Evolutionary conservation across 1,140 invertebrate species (phyloP).

Genomic region (Goniozus legneri): DNA sequence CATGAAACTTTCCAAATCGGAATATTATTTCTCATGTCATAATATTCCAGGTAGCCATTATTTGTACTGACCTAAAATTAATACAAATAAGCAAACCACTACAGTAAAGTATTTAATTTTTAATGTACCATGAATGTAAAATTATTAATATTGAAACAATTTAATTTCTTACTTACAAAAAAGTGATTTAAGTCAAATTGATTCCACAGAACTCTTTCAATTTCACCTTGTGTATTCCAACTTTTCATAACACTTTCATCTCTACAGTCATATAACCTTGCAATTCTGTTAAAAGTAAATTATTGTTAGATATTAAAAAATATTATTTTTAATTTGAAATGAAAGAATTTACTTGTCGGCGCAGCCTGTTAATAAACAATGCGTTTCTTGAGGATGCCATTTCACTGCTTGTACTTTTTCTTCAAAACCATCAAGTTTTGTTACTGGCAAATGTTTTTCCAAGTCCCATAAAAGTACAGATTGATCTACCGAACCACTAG

Average conservation of each 20-base stretch:
- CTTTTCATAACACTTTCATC: slow-evolving; percentile 60
- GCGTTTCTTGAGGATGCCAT: slow-evolving; percentile 82
- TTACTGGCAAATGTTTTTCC: slow-evolving; percentile 69
- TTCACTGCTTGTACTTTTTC: slow-evolving; percentile 82
- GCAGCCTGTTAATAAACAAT: slow-evolving; percentile 76
- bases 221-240: slow-evolving; percentile 75
- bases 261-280: slow-evolving; percentile 78
- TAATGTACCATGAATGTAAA: neutral
- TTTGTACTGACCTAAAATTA: slow-evolving; percentile 64
- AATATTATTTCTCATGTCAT: slow-evolving; percentile 70
- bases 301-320: neutral
- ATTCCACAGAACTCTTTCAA: slow-evolving; percentile 89
- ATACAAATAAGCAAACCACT: too few relatives aligned
- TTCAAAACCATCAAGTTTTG: slow-evolving; percentile 69
- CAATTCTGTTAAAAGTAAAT: slow-evolving; percentile 46
- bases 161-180: slow-evolving; percentile 58
- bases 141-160: slow-evolving; percentile 9
- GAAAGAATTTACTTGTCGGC: slow-evolving; percentile 57
- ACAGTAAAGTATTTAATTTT: too few relatives aligned
- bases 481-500: slow-evolving; percentile 87
- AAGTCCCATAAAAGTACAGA: slow-evolving; percentile 93
- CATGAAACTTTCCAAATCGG: slow-evolving; percentile 75
- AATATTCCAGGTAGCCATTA: slow-evolving; percentile 73
- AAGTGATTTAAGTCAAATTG: slow-evolving; percentile 68
- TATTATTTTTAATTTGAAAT: neutral